These are phyloP conservation scores for Sitta carolinensis DNA, from an alignment of 2,797 vertebrate species.

Conservation along the genomic window DNA sequence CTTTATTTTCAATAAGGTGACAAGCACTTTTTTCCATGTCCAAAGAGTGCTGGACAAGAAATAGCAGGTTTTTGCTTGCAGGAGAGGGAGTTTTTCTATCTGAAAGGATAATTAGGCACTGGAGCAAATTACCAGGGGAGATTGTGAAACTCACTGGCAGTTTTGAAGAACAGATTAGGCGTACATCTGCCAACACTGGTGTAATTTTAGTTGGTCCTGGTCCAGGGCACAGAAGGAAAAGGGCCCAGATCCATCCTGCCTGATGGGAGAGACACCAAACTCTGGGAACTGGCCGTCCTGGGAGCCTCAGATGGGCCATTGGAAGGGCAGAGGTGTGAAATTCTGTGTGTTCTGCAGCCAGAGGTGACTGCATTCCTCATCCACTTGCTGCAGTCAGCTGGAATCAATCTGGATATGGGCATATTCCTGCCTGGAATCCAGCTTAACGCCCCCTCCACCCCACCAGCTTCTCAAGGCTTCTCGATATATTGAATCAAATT, in stretches of 20 bases:
- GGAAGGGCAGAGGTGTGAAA: neutral
- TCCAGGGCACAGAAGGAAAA: constrained; percentile 52
- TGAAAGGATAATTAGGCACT: constrained; percentile 59
- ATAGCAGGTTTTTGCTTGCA: constrained; percentile 36
- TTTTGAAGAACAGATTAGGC: constrained; percentile 65
- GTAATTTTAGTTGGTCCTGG: constrained; percentile 47
- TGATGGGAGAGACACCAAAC: constrained; percentile 31
- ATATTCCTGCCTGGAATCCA: neutral
- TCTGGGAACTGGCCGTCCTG: neutral
- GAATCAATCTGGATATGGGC: neutral
- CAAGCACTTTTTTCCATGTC: neutral
- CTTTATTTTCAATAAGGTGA: neutral
- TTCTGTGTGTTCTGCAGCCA: neutral
- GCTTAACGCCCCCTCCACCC: neutral
- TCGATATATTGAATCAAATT: neutral
- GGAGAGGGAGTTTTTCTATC: constrained; percentile 43
- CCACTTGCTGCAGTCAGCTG: neutral
- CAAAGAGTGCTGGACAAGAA: neutral
- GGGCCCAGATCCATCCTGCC: neutral
- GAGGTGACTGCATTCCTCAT: neutral
- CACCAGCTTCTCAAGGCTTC: neutral
- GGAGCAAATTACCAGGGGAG: constrained; percentile 63
- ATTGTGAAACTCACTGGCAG: constrained; percentile 66
- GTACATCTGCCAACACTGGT: constrained; percentile 50
- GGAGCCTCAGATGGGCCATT: neutral